Conservation (phyloP, 1,140 invertebrate species). For the Aleiodes sp. region DNA sequence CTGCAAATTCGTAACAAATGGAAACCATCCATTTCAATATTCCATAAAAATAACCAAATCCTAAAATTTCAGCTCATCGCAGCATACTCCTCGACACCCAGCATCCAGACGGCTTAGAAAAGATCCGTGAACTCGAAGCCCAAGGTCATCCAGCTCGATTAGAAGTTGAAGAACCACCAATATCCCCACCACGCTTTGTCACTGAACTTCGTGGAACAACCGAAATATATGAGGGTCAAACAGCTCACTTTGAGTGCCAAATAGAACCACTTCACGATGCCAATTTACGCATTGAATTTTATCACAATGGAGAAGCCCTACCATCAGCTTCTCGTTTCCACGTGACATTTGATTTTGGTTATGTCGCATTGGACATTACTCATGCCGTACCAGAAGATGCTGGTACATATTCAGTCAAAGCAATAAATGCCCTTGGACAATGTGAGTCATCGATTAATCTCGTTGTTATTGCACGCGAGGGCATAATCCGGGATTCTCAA, state of each 20-base stretch:
- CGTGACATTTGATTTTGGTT: slow-evolving; percentile 95
- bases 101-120: slow-evolving; percentile 91
- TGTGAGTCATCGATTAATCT: slow-evolving; percentile 84
- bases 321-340: slow-evolving; percentile 89
- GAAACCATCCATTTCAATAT: too few relatives aligned
- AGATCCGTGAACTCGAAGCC: slow-evolving; percentile 88
- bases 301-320: slow-evolving; percentile 88
- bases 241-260: slow-evolving; percentile 90
- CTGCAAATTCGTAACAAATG: too few relatives aligned
- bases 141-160: slow-evolving; percentile 80
- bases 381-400: slow-evolving; percentile 92
- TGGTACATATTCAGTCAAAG: slow-evolving; percentile 91
- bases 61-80: slow-evolving; percentile 70
- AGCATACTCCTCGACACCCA: slow-evolving; percentile 90
- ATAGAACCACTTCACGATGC: slow-evolving; percentile 92
- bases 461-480: slow-evolving; percentile 84
- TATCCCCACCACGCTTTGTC: slow-evolving; percentile 82
- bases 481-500: slow-evolving; percentile 92
- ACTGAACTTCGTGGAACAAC: slow-evolving; percentile 84
- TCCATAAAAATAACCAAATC: neutral
- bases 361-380: slow-evolving; percentile 90
- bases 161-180: slow-evolving; percentile 82
- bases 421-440: slow-evolving; percentile 88
- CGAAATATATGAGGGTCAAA: slow-evolving; percentile 85
- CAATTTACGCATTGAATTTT: slow-evolving; percentile 90